Evolutionary conservation across 1,140 invertebrate genomes (phyloP).

Genomic region (Cotesia glomerata): DNA sequence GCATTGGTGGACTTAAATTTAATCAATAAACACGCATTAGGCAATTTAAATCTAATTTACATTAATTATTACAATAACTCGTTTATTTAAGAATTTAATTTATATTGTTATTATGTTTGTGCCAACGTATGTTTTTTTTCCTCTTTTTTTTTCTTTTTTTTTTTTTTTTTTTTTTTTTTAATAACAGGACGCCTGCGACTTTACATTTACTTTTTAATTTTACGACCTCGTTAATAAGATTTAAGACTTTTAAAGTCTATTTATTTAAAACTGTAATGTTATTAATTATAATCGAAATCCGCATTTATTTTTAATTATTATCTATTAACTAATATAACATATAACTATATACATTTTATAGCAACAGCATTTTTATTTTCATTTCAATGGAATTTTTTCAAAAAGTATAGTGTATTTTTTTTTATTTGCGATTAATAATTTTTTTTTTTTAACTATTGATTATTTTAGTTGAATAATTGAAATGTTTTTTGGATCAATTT

Average conservation of each 20-base stretch:
- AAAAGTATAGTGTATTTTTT: not conserved
- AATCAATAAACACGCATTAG: too few relatives aligned
- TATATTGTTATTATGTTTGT: not conserved
- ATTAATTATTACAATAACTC: conserved; percentile 2
- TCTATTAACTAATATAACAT: conserved; percentile 34
- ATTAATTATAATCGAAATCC: not conserved
- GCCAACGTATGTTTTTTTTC: conserved; percentile 22
- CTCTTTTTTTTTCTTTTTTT: conserved; percentile 16
- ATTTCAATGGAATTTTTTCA: not conserved
- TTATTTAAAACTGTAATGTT: conserved; percentile 17
- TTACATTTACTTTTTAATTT: conserved; percentile 23
- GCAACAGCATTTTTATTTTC: conserved; percentile 46
- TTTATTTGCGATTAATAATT: not conserved
- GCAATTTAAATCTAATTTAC: conserved; percentile 23
- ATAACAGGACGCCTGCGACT: conserved; percentile 3
- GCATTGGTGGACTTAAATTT: not conserved
- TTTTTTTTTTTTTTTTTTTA: not conserved
- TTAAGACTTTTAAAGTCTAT: not conserved
- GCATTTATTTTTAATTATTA: conserved; percentile 5
- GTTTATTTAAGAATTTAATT: not conserved
- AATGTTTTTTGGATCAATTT: too few relatives aligned
- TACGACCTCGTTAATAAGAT: not conserved
- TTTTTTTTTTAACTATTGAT: conserved; percentile 4
- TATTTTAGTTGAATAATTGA: too few relatives aligned
- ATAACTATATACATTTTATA: conserved; percentile 56